These are phyloP conservation scores for Julus scanicus DNA, from an alignment of 2,888 invertebrate species.

Conservation along the genomic window DNA sequence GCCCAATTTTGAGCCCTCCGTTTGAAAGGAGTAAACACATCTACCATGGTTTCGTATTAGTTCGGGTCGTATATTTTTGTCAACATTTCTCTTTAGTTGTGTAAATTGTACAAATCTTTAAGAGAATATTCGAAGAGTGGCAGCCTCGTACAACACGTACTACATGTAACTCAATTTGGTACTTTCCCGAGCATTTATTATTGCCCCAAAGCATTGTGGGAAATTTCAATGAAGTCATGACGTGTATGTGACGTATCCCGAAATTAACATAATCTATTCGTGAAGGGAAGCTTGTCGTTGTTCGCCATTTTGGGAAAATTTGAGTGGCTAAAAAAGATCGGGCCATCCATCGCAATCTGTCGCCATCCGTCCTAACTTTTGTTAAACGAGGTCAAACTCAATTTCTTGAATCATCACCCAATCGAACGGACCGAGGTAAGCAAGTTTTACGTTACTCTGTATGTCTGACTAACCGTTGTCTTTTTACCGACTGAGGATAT, in stretches of 20 bases:
- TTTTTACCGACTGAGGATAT: constrained; percentile 10
- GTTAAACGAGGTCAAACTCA: constrained; percentile 53
- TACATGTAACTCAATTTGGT: not conserved
- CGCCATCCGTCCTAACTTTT: constrained; percentile 58
- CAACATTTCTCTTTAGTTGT: too few relatives aligned
- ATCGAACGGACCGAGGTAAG: constrained; percentile 60
- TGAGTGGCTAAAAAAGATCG: constrained; percentile 51
- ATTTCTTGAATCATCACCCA: constrained; percentile 58
- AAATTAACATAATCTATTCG: constrained; percentile 44
- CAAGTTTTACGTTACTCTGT: not conserved
- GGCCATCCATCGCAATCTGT: constrained; percentile 58
- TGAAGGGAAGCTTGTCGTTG: constrained; percentile 52
- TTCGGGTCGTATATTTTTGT: too few relatives aligned
- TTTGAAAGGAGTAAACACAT: too few relatives aligned
- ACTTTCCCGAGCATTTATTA: not conserved
- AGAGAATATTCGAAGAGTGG: not conserved
- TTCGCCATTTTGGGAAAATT: constrained; percentile 59
- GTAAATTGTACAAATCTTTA: too few relatives aligned
- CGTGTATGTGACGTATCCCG: not conserved
- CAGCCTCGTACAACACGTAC: not conserved
- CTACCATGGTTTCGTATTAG: too few relatives aligned
- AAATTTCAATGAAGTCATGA: not conserved
- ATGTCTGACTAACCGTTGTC: not conserved
- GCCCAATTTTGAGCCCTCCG: too few relatives aligned
- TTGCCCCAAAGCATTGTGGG: not conserved